Base-by-base conservation (phyloP, 2,888 invertebrate genomes). In the Drosophila neonasuta region DNA sequence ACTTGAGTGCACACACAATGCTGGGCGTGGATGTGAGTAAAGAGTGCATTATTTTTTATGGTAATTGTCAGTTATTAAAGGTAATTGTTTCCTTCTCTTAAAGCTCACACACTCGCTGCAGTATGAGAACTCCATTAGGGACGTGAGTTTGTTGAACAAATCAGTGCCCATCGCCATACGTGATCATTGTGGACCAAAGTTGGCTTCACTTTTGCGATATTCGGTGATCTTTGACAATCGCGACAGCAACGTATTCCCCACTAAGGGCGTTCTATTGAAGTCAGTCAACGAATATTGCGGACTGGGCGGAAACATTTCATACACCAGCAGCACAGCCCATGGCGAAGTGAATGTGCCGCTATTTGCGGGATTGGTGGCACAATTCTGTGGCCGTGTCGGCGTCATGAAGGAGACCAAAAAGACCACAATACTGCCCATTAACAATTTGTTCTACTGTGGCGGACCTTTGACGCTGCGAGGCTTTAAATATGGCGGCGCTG, bases 231-330 rank as follows among this genome's bases (percentile, higher is more conserved):
- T 95, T 62, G 98, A 98, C 90, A 93, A 93, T 65, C 93, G 98
- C 68, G 97, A 98, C 90, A 95, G 94, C 80, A 90, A 92, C 3
- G 94, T 97, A 62, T 96, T 98, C 90, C 97, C 98, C 3, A 93
- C 93, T 7, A 91, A 92, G 44, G 98, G 98, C 4, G 90, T 93
- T 6, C 91, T 95, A 74, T 90, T 96, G 6, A 95, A 95, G 91
- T 92, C 95, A 67, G 93, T 93, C 5, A 94, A 96, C 80, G 99
- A 99, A 91, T 92, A 96, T 82, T 97, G 98, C 29, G 94, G 91
- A 3, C 89, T 98, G 6, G 98, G 98, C 9, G 99, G 99, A 2
- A 96, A 97, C 89, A 94, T 97, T n/a, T 95, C 96, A 13, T 97
- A 97, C 90, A 89, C 97, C 30, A 96, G 96, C 91, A 96, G 95